These are phyloP conservation scores for Drosophila prolongata DNA, from an alignment of 2,888 invertebrate genomes.

Conservation along the genomic window DNA sequence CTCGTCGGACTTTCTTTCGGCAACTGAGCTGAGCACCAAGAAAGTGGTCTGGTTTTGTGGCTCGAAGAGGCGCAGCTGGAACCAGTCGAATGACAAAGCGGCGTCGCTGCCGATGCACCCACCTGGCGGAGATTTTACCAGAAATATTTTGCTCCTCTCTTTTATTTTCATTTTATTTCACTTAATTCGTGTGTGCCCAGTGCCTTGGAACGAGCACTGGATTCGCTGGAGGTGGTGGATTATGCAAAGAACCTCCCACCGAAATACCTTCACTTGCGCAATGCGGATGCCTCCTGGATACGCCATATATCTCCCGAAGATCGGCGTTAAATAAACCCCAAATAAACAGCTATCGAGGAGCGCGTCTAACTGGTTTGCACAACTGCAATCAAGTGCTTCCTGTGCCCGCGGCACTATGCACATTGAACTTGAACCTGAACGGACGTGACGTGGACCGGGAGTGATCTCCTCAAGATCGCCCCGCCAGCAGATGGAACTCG, in stretches of 20 bases:
- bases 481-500: slow-evolving; percentile 29
- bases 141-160: slow-evolving; percentile 38
- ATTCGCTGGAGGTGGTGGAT: slow-evolving; percentile 2
- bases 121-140: slow-evolving; percentile 47
- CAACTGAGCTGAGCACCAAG: slow-evolving; percentile 82
- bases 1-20: slow-evolving; percentile 83
- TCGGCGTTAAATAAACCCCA: slow-evolving; percentile 17
- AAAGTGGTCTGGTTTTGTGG: slow-evolving; percentile 84
- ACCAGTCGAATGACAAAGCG: slow-evolving; percentile 54
- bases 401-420: slow-evolving; percentile 29
- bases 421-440: slow-evolving; percentile 77
- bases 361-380: slow-evolving; percentile 62
- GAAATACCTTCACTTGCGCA: background rate
- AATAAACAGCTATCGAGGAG: slow-evolving; percentile 34
- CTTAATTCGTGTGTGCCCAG: slow-evolving; percentile 35
- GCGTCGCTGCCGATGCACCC: slow-evolving; percentile 52
- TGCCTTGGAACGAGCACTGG: slow-evolving; percentile 55
- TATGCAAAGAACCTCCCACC: slow-evolving; percentile 36
- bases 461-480: slow-evolving; percentile 10
- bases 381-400: slow-evolving; percentile 55
- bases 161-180: slow-evolving; percentile 16
- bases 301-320: slow-evolving; percentile 1
- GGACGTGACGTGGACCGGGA: slow-evolving; percentile 47
- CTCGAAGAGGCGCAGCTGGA: slow-evolving; percentile 62
- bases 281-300: slow-evolving; percentile 29